Evolutionary conservation across 2,797 vertebrate species (phyloP), one percentile per base, ranked within the genome.

Genomic region (Aldrovandia affinis): DNA sequence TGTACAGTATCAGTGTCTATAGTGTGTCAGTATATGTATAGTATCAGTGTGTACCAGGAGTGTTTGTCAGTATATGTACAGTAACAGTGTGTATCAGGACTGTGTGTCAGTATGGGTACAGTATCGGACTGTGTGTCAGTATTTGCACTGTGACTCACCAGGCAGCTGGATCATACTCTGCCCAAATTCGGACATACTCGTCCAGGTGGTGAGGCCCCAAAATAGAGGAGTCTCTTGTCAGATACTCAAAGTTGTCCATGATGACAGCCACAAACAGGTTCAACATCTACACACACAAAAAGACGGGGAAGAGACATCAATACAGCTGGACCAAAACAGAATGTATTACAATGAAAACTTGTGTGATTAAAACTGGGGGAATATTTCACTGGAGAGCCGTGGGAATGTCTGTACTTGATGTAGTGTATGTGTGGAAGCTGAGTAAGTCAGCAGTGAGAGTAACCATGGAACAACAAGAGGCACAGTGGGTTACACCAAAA

Each of bases 181-280:
- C 97, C 98, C 98, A 99, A 89, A 99, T 97, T 90, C 97, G 96
- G 91, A 98, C 97, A 88, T 98, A 99, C 93, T 99, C 97, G 89
- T 98, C 98, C 93, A 99, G 93, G 89, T 99, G 98, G 89, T 99
- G 98, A 86, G 98, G 98, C 70, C 97, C 98, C 94, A 99, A 93
- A 89, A 98, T 98, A 88, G 98, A 99, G 28, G 97, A 98, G 88
- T 99, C 98, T 70, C 98, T 95, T 0, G 98, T 99, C 91, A 99
- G 95, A 91, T 99, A 99, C 91, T 99, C 98, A 88, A 99, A 99
- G 94, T 99, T 99, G 92, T 99, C 97, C 98, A 99, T 98, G 93
- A 99, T 98, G 90, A 99, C 97, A 1, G 97, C 97, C 0, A 98
- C 98, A 82, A 99, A 99, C 82, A 98, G 95, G 92, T 99, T 98